Percentiles rank a stretch among this genome's conserved stretches.
Evolutionary conservation across 2,113 vertebrate genomes (phyloP).

Genomic region (Pardalotus punctatus): DNA sequence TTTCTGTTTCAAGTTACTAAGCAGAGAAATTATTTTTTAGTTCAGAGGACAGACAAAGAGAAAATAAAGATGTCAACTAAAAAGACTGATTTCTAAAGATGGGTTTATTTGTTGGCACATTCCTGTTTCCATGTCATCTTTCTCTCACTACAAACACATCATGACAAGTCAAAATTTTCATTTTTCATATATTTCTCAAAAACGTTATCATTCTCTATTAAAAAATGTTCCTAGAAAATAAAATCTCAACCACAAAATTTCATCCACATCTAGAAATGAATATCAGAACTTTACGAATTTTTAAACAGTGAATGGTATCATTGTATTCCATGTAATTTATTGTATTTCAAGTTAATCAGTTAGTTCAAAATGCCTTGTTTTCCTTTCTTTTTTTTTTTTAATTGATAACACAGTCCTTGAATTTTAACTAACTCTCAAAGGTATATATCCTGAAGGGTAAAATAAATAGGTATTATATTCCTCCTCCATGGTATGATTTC

Average conservation of each 20-base stretch:
- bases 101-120: accelerated
- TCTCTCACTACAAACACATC: background rate
- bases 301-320: background rate
- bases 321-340: background rate
- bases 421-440: background rate
- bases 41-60: background rate
- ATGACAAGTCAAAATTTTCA: background rate
- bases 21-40: background rate
- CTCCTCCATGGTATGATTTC: background rate
- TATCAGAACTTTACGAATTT: background rate
- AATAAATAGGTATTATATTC: background rate
- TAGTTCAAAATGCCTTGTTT: background rate
- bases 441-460: background rate
- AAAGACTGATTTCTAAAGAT: background rate
- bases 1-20: background rate
- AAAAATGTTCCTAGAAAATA: background rate
- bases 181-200: background rate
- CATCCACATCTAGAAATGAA: background rate
- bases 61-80: background rate
- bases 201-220: background rate
- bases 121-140: accelerated
- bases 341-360: background rate
- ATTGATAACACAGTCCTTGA: background rate
- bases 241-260: background rate
- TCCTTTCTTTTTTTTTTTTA: background rate